Evolutionary conservation across 2,888 invertebrate genomes (phyloP).

Genomic region (Dryomyza anilis): DNA sequence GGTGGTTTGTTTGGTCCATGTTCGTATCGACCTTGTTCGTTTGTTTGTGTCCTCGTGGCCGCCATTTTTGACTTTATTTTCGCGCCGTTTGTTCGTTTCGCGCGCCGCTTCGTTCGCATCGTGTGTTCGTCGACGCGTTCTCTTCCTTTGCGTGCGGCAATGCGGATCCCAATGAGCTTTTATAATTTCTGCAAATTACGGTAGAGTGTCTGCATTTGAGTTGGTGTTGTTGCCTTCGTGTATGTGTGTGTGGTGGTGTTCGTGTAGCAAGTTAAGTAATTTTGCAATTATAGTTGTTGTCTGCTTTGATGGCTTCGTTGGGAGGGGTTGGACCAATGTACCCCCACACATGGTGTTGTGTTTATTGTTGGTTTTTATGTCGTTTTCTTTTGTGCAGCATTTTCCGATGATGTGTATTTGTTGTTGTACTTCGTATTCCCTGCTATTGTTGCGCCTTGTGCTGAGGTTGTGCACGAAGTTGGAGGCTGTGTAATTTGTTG

Average conservation of each 20-base stretch:
- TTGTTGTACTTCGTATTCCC: too few relatives aligned
- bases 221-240: not conserved
- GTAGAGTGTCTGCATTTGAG: constrained; percentile 17
- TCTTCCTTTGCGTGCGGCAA: too few relatives aligned
- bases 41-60: not conserved
- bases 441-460: too few relatives aligned
- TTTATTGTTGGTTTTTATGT: not conserved
- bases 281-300: constrained; percentile 22
- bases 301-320: not conserved
- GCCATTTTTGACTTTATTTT: constrained; percentile 10
- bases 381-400: too few relatives aligned
- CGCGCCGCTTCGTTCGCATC: too few relatives aligned
- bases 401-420: too few relatives aligned
- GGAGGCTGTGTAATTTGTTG: too few relatives aligned
- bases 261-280: constrained; percentile 28
- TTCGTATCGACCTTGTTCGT: too few relatives aligned
- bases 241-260: not conserved
- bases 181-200: constrained; percentile 27
- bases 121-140: too few relatives aligned
- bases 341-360: not conserved
- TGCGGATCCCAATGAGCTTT: constrained; percentile 14
- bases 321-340: not conserved
- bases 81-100: not conserved
- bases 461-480: too few relatives aligned
- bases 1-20: too few relatives aligned